phyloP scores from a whole-genome alignment of 2,113 vertebrate genomes.

The Alexandromys fortis region DNA sequence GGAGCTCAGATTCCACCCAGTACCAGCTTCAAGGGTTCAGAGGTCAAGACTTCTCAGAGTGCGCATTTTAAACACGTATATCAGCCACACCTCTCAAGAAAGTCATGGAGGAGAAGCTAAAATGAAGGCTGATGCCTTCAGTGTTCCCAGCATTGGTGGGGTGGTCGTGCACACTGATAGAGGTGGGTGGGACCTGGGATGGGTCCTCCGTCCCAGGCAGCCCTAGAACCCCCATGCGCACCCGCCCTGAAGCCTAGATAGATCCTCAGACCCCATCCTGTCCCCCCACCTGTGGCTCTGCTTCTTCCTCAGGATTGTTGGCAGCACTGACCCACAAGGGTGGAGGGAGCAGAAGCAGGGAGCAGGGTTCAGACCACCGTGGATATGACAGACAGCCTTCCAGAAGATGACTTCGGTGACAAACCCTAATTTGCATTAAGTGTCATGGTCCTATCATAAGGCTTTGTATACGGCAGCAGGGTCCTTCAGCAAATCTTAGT shows the following conservation, averaged over 20 bases:
- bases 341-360: not conserved
- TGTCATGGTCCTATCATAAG: not conserved
- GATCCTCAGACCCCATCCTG: not conserved
- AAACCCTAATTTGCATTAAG: not conserved
- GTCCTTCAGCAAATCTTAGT: not conserved
- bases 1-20: too few relatives aligned
- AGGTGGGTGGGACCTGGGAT: too few relatives aligned
- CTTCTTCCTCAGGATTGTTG: not conserved
- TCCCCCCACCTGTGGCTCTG: not conserved
- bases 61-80: not conserved
- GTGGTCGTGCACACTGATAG: not conserved
- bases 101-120: not conserved
- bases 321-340: not conserved
- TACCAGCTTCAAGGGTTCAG: not conserved
- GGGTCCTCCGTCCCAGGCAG: not conserved
- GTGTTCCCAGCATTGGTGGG: not conserved
- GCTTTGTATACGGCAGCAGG: too few relatives aligned
- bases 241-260: too few relatives aligned
- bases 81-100: not conserved
- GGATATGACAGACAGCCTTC: not conserved
- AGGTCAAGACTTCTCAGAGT: not conserved
- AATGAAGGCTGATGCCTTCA: not conserved
- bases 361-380: not conserved
- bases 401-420: not conserved
- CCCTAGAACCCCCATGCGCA: not conserved